Percentiles rank a stretch among this genome's conserved stretches.
These are phyloP conservation scores for Ceryle rudis DNA, from an alignment of 2,797 vertebrate genomes.

Conservation along the genomic window DNA sequence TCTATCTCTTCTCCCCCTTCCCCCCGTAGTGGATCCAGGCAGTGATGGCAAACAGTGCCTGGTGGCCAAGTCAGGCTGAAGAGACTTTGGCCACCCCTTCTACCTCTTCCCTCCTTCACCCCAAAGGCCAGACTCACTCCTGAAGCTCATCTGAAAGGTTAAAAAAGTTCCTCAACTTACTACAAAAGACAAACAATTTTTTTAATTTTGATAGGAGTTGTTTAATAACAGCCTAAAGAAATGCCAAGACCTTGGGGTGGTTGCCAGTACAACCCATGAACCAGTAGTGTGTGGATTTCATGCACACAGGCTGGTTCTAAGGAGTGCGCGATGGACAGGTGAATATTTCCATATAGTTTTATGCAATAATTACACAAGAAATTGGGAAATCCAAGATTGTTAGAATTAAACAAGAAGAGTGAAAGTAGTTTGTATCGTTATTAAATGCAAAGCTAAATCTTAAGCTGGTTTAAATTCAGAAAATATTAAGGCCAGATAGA, in stretches of 20 bases:
- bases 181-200: not conserved
- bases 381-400: not conserved
- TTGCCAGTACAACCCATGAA: not conserved
- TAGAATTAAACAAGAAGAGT: not conserved
- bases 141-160: not conserved
- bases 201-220: not conserved
- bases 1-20: not conserved
- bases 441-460: not conserved
- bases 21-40: rapidly evolving
- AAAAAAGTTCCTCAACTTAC: not conserved
- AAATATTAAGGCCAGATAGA: not conserved
- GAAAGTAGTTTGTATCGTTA: not conserved
- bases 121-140: not conserved
- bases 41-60: not conserved
- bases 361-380: not conserved
- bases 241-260: not conserved
- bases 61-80: not conserved
- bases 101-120: not conserved
- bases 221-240: not conserved
- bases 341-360: not conserved
- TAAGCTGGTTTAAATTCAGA: not conserved
- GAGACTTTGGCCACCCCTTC: not conserved
- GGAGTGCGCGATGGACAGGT: rapidly evolving
- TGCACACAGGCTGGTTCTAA: not conserved
- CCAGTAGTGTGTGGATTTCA: not conserved